Evolutionary conservation across 1,140 invertebrate species (phyloP), one percentile per base, ranked within the genome.

Genomic region (Leptestheria dahalacensis): DNA sequence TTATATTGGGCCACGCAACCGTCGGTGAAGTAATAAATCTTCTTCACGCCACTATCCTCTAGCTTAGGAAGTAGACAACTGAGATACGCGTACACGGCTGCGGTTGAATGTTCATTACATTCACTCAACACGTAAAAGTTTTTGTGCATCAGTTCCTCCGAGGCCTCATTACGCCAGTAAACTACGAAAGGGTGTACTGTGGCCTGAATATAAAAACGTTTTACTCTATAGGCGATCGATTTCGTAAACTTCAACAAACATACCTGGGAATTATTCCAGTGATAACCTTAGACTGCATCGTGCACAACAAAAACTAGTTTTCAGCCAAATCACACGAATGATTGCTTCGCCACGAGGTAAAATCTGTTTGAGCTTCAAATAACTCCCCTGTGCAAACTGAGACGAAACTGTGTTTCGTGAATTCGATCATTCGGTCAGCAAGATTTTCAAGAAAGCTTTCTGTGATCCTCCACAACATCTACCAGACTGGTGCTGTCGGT

Each of bases 1-100:
- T 71, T 69, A 57, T 71, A 71, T 46, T 71, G 67, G 10, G 60
- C 59, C n/a, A 59, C 65, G 61, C 61, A 57, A 2, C 68, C 70
- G 63, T 71, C 68, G 47, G 63, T 58, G 48, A 65, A 64, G 54
- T 65, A 68, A n/a, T 57, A 18, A 24, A 61, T 18, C 15, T 59
- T 12, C 28, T 21, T 59, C 6, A 59, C 20, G 9, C 26, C 24
- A 2, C 21, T 23, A 6, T 15, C 12, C 3, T 47, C 9, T 3
- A 11, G 11, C 18, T 49, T 59, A 15, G 33, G 33, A 15, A 41
- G 33, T 15, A 41, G 6, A 6, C 33, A 9, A 9, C 15, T 6
- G 6, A 41, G 33, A 41, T 41, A 41, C 33, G 33, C 15, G 33
- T 6, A 41, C 6, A 41, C 33, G 33, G 33, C 6, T 9, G 33